Base-by-base conservation (phyloP, 2,888 invertebrate genomes). In the Tenthredo distinguenda region DNA sequence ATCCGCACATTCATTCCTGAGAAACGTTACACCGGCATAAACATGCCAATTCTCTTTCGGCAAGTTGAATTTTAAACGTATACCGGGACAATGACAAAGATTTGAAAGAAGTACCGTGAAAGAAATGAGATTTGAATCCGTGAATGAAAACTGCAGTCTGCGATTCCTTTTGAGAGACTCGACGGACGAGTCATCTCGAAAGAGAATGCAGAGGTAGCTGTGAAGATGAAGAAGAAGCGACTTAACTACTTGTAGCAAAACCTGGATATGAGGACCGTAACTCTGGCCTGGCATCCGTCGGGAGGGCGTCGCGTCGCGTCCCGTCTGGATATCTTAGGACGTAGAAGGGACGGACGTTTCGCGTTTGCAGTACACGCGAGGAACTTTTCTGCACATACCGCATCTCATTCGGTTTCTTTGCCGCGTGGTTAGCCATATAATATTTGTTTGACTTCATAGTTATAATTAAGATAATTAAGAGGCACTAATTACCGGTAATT, bases 401-500 rank as follows among this genome's bases (percentile, higher is more conserved):
- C 37, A 58, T 83, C 86, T 90, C 89, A 58, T 84, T 86, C 90
- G 89, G 89, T 90, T 88, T 88, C 89, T 89, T 89, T 85, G 86
- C 84, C 87, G 86, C 86, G 71, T 82, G 82, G 58, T 79, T 72
- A 83, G 85, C 86, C 87, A 84, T 87, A 87, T 87, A 86, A 87
- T 88, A 87, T 90, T 90, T 90, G 88, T 90, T 90, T 90, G 87
- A 89, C 90, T 89, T 89, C 87, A 88, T 88, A 88, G 91, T 91
- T 91, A 89, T 91, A 90, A 91, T 91, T 90, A 90, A 91, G 90
- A 89, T 91, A 90, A 91, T 91, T 90, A 91, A 90, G 88, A 87
- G 84, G 86, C 86, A 85, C 91, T 91, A 91, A 91, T 92, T 91
- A 91, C 89, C 87, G 87, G 90, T 91, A 92, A 92, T 92, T 92